Percentiles rank a stretch among this genome's conserved stretches.
Conservation (phyloP, 1,140 invertebrate species). For the Armadillidium nasatum region DNA sequence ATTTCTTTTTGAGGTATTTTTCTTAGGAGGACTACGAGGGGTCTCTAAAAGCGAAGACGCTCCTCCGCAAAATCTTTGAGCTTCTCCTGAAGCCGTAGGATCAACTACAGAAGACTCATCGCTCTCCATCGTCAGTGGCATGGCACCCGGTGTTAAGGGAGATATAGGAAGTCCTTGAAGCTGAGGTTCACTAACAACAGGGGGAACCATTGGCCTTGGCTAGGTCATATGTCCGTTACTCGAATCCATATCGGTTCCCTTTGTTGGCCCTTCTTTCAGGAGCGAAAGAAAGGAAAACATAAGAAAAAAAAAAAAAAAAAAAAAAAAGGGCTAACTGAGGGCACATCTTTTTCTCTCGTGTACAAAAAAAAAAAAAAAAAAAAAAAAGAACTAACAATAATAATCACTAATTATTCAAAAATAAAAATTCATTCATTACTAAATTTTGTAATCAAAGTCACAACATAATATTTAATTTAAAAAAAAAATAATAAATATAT, state of each 20-base stretch:
- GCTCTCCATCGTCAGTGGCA: slow-evolving; percentile 57
- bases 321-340: too few relatives aligned
- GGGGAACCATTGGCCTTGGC: neutral
- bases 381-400: too few relatives aligned
- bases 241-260: neutral
- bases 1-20: slow-evolving; percentile 66
- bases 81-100: slow-evolving; percentile 36
- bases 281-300: neutral
- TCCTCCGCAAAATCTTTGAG: slow-evolving; percentile 42
- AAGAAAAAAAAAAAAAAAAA: too few relatives aligned
- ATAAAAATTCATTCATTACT: too few relatives aligned
- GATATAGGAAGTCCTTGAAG: neutral
- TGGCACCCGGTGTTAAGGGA: neutral
- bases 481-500: too few relatives aligned
- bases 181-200: neutral
- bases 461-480: too few relatives aligned
- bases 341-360: too few relatives aligned
- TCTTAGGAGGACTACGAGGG: slow-evolving; percentile 44
- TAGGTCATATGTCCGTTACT: neutral
- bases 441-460: too few relatives aligned
- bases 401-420: too few relatives aligned
- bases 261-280: neutral
- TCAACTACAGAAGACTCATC: slow-evolving; percentile 52
- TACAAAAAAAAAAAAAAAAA: too few relatives aligned
- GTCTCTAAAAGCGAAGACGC: slow-evolving; percentile 26